Conservation (phyloP, 2,113 vertebrate genomes). For the Clarias magur region DNA sequence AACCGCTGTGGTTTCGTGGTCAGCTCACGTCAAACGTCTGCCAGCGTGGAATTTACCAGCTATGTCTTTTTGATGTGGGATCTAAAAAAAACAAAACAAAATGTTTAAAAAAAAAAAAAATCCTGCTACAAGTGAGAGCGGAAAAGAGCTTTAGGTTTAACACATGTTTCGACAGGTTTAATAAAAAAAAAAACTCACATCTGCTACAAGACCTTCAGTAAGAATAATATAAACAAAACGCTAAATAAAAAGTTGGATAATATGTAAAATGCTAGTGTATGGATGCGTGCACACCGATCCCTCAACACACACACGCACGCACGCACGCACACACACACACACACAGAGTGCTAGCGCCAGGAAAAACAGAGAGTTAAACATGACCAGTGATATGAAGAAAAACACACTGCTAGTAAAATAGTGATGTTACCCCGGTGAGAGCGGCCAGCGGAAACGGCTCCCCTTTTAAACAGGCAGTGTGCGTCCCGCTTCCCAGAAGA, state of each 20-base stretch:
- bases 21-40: neutral
- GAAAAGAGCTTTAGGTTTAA: neutral
- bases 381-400: neutral
- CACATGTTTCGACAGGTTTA: neutral
- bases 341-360: neutral
- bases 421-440: neutral
- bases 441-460: neutral
- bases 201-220: neutral
- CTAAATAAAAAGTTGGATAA: neutral
- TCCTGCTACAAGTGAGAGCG: neutral
- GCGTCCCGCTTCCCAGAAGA: neutral
- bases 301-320: neutral
- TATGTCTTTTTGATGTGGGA: constrained; percentile 16
- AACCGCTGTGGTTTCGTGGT: neutral
- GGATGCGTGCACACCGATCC: neutral
- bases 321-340: neutral
- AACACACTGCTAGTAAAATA: neutral
- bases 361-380: neutral
- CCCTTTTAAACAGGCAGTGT: neutral
- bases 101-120: neutral
- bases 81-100: neutral
- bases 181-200: neutral
- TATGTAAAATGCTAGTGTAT: neutral
- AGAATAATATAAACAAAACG: neutral
- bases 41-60: constrained; percentile 19